Base-by-base conservation (phyloP, 2,113 vertebrate species). In the Ascaphus truei region DNA sequence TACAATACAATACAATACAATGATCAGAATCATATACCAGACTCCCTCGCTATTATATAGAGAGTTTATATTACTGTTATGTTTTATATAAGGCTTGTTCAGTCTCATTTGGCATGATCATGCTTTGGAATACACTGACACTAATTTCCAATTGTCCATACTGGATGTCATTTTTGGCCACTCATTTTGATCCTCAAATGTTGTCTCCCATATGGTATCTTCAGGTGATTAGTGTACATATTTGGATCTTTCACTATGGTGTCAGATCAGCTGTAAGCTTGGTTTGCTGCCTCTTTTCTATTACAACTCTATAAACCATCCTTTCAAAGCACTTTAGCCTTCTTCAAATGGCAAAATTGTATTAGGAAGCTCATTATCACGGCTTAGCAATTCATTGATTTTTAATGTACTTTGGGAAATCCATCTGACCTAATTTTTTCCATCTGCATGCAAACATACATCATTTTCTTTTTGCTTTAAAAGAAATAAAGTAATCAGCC, bases 371-470 rank as follows among this genome's bases (percentile, higher is more conserved):
- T 67, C 51, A 56, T 67, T 45, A 67, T 56, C 36, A 45, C 37
- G 36, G 51, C 52, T 67, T 56, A 67, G 16, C 36, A 56, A 67
- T 56, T 67, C 63, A 56, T 56, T 43, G 51, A 41, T 45, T 56
- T 45, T 56, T 43, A 67, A 67, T 67, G 63, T 29, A 52, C 51
- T 56, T 67, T 56, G 63, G 51, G 63, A 66, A 66, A 67, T 56
- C 51, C 63, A 23, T 56, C 18, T 67, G 63, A 56, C 63, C 63
- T 33, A 67, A 56, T 45, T 66, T 45, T 23, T 67, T 27, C 34
- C 5, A 39, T 29, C 5, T 23, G 34, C 34, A 50, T 25, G 62
- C 48, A 41, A 53, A 52, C 25, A 22, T 29, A 39, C 37, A 39
- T n/a, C n/a, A n/a, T n/a, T n/a, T n/a, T n/a, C n/a, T n/a, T n/a